phyloP scores from a whole-genome alignment of 2,888 invertebrate species.

The Drosophila mulleri region DNA sequence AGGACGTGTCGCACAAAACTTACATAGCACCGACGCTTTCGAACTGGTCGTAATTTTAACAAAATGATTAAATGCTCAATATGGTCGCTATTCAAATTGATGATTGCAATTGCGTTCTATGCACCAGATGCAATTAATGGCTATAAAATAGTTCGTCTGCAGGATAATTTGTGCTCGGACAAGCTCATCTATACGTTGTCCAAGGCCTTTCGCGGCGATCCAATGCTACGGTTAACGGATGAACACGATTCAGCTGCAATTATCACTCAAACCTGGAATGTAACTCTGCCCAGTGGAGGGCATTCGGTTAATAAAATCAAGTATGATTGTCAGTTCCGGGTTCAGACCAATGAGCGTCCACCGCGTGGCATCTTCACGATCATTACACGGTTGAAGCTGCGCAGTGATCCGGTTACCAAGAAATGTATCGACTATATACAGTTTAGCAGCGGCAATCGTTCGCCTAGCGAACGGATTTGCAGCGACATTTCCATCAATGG shows the following conservation, averaged over 20 bases:
- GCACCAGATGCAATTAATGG: constrained; percentile 34
- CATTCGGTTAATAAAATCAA: constrained; percentile 76
- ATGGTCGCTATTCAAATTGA: constrained; percentile 48
- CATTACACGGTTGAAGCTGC: constrained; percentile 83
- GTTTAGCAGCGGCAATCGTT: constrained; percentile 79
- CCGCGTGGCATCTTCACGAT: constrained; percentile 82
- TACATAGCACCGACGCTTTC: constrained; percentile 20
- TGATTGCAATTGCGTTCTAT: constrained; percentile 48
- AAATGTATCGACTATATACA: constrained; percentile 83
- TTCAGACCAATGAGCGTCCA: constrained; percentile 74
- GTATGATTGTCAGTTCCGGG: constrained; percentile 82
- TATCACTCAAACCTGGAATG: constrained; percentile 83
- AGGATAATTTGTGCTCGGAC: constrained; percentile 82
- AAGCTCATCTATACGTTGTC: constrained; percentile 74
- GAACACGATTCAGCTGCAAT: constrained; percentile 82
- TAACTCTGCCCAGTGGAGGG: constrained; percentile 70
- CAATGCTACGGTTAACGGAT: constrained; percentile 75
- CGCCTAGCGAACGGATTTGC: constrained; percentile 82
- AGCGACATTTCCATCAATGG: constrained; percentile 82
- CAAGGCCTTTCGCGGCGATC: constrained; percentile 81
- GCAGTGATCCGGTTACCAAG: constrained; percentile 71
- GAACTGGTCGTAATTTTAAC: constrained; percentile 30
- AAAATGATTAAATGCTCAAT: constrained; percentile 58
- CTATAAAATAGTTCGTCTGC: constrained; percentile 74
- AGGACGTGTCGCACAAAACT: constrained; percentile 34